Conservation (phyloP, 2,888 invertebrate species). For the Drosophila prolongata region DNA sequence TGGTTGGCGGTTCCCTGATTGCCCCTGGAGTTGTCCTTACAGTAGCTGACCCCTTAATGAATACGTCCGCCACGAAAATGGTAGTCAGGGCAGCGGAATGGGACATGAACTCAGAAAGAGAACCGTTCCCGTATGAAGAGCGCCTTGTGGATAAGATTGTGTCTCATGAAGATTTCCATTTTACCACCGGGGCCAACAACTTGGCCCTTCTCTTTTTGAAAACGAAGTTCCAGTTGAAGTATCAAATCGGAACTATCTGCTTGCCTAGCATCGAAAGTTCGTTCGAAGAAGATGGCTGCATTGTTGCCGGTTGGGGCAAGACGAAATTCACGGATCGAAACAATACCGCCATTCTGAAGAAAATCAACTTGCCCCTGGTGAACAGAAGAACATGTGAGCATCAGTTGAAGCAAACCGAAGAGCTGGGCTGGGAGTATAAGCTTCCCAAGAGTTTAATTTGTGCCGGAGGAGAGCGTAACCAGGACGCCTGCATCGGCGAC, state of each 20-base stretch:
- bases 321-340: background rate
- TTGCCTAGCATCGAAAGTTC: background rate
- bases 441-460: background rate
- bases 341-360: background rate
- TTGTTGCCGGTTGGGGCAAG: slow-evolving; percentile 1
- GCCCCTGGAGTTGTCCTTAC: slow-evolving; percentile 1
- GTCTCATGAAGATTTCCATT: background rate
- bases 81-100: slow-evolving; percentile 1
- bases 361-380: background rate
- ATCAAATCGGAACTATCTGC: background rate
- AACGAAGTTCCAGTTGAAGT: background rate
- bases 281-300: background rate
- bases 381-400: background rate
- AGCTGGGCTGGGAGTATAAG: background rate
- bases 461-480: slow-evolving; percentile 2
- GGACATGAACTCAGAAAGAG: background rate
- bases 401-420: background rate
- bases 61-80: background rate
- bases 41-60: background rate
- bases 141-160: background rate
- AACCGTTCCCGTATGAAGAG: background rate
- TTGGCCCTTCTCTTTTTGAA: background rate
- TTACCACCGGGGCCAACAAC: background rate
- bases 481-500: slow-evolving; percentile 2
- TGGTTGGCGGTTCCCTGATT: background rate